These are phyloP conservation scores for Polypedilum vanderplanki DNA, from an alignment of 1,140 invertebrate genomes.

Conservation along the genomic window DNA sequence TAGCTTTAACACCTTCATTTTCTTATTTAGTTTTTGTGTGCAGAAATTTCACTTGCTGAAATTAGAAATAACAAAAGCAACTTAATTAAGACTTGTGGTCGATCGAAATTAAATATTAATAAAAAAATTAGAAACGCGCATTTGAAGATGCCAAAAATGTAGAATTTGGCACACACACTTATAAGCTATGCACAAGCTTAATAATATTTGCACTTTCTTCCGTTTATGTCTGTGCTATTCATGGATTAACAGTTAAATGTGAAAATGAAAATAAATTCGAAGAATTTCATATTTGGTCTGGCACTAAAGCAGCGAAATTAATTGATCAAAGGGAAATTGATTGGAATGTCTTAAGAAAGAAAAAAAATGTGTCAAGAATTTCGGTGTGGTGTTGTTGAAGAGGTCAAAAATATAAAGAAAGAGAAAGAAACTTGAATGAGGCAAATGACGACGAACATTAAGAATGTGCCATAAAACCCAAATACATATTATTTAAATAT, in stretches of 20 bases:
- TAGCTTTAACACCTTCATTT: slow-evolving; percentile 25
- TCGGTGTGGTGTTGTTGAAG: background rate
- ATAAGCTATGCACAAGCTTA: background rate
- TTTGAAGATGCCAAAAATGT: slow-evolving; percentile 22
- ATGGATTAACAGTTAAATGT: slow-evolving; percentile 5
- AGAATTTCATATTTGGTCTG: background rate
- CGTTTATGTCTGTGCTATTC: background rate
- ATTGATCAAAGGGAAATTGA: background rate
- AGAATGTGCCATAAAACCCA: slow-evolving; percentile 28
- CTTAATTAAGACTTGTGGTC: background rate
- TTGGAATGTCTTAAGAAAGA: background rate
- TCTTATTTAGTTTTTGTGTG: background rate
- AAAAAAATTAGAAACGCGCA: background rate
- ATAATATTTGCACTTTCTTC: slow-evolving; percentile 28
- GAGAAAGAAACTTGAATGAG: slow-evolving; percentile 16
- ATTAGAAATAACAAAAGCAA: background rate
- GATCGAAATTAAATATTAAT: background rate
- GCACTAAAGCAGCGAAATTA: background rate
- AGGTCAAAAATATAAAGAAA: background rate
- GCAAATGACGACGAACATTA: background rate
- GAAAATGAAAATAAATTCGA: slow-evolving; percentile 19
- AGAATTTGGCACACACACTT: background rate
- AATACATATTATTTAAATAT: slow-evolving; percentile 27
- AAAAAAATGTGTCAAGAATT: background rate
- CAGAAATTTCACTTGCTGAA: background rate